These are phyloP conservation scores for Hucho hucho DNA, from an alignment of 2,113 vertebrate genomes.

Conservation along the genomic window DNA sequence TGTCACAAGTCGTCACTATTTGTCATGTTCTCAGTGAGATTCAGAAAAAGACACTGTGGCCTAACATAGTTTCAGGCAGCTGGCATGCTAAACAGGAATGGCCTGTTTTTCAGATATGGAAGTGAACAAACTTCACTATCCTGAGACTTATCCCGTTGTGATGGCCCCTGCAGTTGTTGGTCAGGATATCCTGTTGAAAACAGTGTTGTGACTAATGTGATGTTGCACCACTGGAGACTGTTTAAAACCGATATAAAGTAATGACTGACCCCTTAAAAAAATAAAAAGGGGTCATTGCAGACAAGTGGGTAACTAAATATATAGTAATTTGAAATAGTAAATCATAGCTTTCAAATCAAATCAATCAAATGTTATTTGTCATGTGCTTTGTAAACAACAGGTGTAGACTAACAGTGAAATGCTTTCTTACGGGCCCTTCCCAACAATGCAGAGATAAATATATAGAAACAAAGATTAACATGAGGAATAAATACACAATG, in stretches of 20 bases:
- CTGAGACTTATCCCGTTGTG: slow-evolving; percentile 22
- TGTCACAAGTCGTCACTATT: neutral
- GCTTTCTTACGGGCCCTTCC: no score
- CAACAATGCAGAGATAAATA: no score
- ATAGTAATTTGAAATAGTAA: neutral
- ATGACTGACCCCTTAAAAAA: neutral
- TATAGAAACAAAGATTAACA: no score
- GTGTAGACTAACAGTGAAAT: no score
- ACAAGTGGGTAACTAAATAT: neutral
- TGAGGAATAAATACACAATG: no score
- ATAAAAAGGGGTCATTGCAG: neutral
- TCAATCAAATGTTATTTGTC: neutral
- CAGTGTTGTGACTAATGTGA: slow-evolving; percentile 23
- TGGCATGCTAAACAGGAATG: slow-evolving; percentile 64
- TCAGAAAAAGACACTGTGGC: slow-evolving; percentile 42
- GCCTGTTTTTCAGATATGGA: slow-evolving; percentile 29
- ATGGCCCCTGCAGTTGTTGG: slow-evolving; percentile 27
- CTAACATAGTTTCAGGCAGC: slow-evolving; percentile 45
- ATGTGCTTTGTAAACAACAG: no score
- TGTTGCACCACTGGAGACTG: slow-evolving; percentile 14
- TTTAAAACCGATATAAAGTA: slow-evolving; percentile 1
- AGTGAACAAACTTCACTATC: slow-evolving; percentile 18
- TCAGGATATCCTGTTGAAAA: slow-evolving; percentile 57
- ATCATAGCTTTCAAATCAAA: neutral
- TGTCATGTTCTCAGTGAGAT: slow-evolving; percentile 29